These are phyloP conservation scores for Drosophila tripunctata DNA, from an alignment of 2,888 invertebrate genomes.

Conservation along the genomic window DNA sequence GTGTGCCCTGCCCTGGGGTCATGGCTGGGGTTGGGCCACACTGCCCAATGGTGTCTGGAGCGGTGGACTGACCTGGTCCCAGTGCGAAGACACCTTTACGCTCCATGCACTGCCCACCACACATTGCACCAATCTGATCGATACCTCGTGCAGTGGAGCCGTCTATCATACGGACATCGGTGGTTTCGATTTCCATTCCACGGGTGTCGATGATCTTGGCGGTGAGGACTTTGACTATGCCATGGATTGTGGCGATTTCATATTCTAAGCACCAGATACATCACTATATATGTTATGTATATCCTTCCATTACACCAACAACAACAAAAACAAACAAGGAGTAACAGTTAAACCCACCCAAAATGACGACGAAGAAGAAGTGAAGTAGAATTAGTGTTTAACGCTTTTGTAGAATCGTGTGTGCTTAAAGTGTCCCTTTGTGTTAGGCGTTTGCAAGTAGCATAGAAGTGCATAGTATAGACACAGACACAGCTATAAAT, in stretches of 20 bases:
- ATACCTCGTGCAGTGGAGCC: conserved; percentile 86
- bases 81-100: conserved; percentile 88
- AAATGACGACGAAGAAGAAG: conserved; percentile 4
- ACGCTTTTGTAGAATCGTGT: conserved; percentile 36
- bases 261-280: conserved; percentile 87
- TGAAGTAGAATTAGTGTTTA: conserved; percentile 21
- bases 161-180: conserved; percentile 88
- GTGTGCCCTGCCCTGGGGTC: conserved; percentile 87
- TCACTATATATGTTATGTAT: too few species aligned
- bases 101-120: conserved; percentile 88
- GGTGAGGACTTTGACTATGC: conserved; percentile 89
- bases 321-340: conserved; percentile 4
- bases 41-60: conserved; percentile 88
- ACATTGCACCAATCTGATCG: conserved; percentile 87
- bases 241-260: conserved; percentile 90
- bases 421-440: conserved; percentile 34
- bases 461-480: conserved; percentile 5
- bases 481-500: background rate
- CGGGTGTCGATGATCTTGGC: conserved; percentile 85
- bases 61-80: conserved; percentile 88
- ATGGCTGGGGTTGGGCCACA: conserved; percentile 91
- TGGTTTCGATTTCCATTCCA: conserved; percentile 85
- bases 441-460: conserved; percentile 29
- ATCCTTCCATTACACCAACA: background rate
- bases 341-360: conserved; percentile 41